Conservation (phyloP, 2,888 invertebrate genomes). For the Xestia xanthographa region DNA sequence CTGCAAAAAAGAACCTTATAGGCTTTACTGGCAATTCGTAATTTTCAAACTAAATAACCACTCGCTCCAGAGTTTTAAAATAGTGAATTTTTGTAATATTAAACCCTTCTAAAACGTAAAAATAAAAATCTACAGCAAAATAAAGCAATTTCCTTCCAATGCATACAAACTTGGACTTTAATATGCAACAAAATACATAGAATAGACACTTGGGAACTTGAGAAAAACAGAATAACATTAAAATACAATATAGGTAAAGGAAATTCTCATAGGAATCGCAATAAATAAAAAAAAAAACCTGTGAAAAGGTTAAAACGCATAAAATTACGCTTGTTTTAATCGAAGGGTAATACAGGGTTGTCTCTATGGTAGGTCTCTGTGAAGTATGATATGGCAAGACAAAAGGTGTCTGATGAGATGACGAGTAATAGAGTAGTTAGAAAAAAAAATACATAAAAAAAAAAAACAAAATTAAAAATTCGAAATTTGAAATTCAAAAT, state of each 20-base stretch:
- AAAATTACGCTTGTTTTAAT: neutral
- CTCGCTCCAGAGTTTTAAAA: neutral
- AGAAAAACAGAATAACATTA: neutral
- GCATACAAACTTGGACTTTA: slow-evolving; percentile 19
- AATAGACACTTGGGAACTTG: neutral
- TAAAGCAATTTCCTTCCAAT: slow-evolving; percentile 19
- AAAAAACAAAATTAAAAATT: too few species aligned
- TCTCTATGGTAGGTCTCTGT: neutral
- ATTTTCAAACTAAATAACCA: neutral
- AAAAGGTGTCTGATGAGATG: too few species aligned
- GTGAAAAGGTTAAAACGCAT: neutral
- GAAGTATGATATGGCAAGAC: too few species aligned
- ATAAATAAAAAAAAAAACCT: neutral
- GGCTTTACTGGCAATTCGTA: neutral
- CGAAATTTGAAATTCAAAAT: too few species aligned
- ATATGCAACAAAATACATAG: slow-evolving; percentile 6
- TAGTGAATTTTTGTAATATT: neutral
- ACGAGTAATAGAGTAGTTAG: too few species aligned
- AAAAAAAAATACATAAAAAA: too few species aligned
- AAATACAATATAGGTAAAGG: neutral
- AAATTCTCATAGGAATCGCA: neutral
- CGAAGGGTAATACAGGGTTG: neutral
- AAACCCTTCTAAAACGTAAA: too few species aligned
- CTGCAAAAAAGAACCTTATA: too few species aligned
- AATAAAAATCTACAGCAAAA: neutral